Conservation (phyloP, 2,797 vertebrate genomes). For the Mus minutoides region DNA sequence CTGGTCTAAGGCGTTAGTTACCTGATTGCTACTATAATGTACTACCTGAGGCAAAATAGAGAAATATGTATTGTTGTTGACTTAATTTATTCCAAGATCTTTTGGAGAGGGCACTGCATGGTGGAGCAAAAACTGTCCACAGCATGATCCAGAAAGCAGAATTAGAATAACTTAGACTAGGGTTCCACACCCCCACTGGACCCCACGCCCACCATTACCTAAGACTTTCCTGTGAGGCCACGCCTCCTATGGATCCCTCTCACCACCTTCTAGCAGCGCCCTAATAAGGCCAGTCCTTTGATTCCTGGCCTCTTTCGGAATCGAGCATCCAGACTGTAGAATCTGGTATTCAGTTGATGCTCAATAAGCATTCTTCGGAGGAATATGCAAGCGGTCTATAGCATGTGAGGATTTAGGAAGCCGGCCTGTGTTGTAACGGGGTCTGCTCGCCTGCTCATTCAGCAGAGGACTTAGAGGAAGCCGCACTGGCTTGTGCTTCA, state of each 20-base stretch:
- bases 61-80: not conserved
- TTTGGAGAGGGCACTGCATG: not conserved
- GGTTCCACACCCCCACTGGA: not conserved
- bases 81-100: not conserved
- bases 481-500: not conserved
- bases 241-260: not conserved
- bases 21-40: not conserved
- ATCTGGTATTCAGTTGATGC: not conserved
- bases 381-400: not conserved
- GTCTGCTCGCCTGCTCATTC: not conserved
- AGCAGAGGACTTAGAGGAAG: not conserved
- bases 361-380: not conserved
- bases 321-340: not conserved
- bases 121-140: not conserved
- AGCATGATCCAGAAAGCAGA: not conserved
- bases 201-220: not conserved
- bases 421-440: not conserved
- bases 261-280: not conserved
- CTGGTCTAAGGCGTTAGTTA: not conserved
- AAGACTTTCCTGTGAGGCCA: not conserved
- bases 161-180: not conserved
- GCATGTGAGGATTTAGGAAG: not conserved
- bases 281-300: not conserved
- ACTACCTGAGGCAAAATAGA: not conserved
- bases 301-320: not conserved